A percentile compares a stretch with the other conserved stretches of the same genome.
Conservation (phyloP, 2,113 vertebrate species). For the Platanista minor region DNA sequence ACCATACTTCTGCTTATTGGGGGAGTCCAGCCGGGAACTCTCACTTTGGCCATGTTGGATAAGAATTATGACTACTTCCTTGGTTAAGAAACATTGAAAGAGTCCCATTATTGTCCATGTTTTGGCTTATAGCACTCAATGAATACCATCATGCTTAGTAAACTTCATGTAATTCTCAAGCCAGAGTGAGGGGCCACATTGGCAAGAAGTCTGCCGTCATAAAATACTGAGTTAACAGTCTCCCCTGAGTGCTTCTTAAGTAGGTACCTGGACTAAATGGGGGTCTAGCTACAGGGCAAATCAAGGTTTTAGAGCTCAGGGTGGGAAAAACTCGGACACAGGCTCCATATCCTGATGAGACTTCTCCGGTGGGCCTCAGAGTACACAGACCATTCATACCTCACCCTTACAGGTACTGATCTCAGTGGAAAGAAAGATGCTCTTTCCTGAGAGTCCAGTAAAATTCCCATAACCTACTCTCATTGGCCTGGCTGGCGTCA, state of each 20-base stretch:
- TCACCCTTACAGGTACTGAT: neutral
- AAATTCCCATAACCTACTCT: neutral
- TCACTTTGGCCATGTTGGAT: neutral
- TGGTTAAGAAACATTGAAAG: neutral
- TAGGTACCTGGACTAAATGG: neutral
- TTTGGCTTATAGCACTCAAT: neutral
- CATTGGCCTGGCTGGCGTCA: neutral
- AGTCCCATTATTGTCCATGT: neutral
- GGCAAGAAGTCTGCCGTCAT: neutral
- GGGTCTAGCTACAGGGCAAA: neutral
- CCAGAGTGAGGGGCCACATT: neutral
- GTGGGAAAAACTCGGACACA: neutral
- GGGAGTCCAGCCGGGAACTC: neutral
- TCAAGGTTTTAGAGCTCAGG: neutral
- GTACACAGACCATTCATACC: neutral
- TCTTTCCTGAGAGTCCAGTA: neutral
- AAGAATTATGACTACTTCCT: neutral
- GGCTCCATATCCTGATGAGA: neutral
- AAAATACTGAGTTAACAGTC: neutral
- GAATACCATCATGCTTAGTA: neutral
- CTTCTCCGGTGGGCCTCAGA: neutral
- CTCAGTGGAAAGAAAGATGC: neutral
- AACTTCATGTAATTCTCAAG: neutral
- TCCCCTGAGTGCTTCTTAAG: neutral
- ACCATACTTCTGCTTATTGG: accelerated